Conservation (phyloP, 1,140 invertebrate genomes). For the Papilio helenus region DNA sequence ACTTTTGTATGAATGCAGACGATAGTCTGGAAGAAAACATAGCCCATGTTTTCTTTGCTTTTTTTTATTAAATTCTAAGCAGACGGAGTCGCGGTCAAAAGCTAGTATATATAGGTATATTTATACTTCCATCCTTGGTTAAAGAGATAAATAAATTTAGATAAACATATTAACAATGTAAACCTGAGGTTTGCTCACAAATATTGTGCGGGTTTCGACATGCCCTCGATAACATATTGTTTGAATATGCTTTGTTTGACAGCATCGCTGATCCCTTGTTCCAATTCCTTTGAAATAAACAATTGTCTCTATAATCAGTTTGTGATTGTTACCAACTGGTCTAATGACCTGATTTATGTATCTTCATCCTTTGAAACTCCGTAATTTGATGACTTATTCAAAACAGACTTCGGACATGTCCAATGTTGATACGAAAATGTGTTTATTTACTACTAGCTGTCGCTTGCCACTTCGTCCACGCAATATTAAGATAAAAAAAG, state of each 20-base stretch:
- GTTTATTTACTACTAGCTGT: no score
- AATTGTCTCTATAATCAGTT: neutral
- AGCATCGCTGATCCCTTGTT: constrained; percentile 14
- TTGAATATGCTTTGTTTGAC: constrained; percentile 23
- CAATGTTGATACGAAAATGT: no score
- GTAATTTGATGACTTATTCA: neutral
- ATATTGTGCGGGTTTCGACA: constrained; percentile 10
- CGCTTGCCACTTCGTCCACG: no score
- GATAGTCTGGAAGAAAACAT: no score
- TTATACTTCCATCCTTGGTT: neutral
- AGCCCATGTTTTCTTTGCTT: no score
- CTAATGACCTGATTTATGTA: neutral
- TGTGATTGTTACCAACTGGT: constrained; percentile 8
- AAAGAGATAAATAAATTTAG: neutral
- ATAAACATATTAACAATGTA: neutral
- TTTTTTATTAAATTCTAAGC: no score
- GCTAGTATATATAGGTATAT: neutral
- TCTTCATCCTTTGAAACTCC: neutral
- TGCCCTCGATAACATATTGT: neutral
- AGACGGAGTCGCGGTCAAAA: no score
- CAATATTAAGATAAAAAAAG: no score
- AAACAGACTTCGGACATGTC: no score
- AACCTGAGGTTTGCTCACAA: neutral
- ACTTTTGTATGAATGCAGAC: no score
- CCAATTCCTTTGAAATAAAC: constrained; percentile 20